Conservation (phyloP, 2,113 vertebrate genomes). For the Cardinalis cardinalis region DNA sequence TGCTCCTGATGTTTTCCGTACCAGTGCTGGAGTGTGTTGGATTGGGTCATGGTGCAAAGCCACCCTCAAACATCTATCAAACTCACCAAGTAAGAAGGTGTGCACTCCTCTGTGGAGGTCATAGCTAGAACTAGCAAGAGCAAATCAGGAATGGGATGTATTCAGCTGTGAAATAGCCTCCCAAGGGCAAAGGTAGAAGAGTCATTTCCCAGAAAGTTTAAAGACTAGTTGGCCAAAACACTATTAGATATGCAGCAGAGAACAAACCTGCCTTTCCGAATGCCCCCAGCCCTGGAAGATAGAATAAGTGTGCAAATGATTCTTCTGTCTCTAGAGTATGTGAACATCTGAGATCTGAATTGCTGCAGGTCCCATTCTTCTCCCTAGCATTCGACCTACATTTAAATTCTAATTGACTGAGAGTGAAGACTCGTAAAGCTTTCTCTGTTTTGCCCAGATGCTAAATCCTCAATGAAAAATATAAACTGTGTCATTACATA, state of each 20-base stretch:
- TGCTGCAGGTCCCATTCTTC: slow-evolving; percentile 53
- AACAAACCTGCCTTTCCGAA: slow-evolving; percentile 27
- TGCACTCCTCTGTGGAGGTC: background rate
- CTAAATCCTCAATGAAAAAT: slow-evolving; percentile 46
- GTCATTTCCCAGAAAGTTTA: slow-evolving; percentile 36
- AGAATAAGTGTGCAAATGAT: slow-evolving; percentile 33
- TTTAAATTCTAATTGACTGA: slow-evolving; percentile 59
- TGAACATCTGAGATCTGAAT: slow-evolving; percentile 52
- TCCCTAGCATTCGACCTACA: slow-evolving; percentile 40
- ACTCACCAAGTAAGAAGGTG: background rate
- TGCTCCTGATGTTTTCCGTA: background rate
- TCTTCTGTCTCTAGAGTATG: slow-evolving; percentile 36
- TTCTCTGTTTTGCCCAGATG: background rate
- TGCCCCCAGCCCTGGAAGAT: slow-evolving; percentile 40
- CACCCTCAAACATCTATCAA: background rate
- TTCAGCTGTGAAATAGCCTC: slow-evolving; percentile 57
- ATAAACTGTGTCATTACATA: slow-evolving; percentile 36
- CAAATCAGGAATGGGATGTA: slow-evolving; percentile 19
- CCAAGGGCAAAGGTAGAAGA: slow-evolving; percentile 45
- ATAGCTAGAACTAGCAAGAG: slow-evolving; percentile 14
- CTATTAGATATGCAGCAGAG: slow-evolving; percentile 41
- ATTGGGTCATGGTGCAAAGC: background rate
- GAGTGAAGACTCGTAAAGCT: background rate
- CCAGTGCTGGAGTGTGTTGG: background rate
- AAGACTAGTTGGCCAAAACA: slow-evolving; percentile 40